These are phyloP conservation scores for Carabus problematicus DNA, from an alignment of 2,888 invertebrate genomes.

Conservation along the genomic window DNA sequence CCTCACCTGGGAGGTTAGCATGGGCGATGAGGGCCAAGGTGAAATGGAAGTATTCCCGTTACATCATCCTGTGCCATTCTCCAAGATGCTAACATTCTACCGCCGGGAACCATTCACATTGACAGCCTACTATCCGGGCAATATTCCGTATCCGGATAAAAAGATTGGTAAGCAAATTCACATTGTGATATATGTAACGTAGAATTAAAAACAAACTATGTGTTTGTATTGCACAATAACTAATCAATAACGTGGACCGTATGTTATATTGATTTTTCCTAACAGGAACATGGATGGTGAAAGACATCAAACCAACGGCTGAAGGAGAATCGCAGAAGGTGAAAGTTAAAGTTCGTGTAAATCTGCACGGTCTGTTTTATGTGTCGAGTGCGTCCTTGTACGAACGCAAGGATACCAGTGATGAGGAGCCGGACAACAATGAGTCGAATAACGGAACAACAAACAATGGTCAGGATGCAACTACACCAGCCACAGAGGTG, in stretches of 20 bases:
- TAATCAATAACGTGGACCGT: not conserved
- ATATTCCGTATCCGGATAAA: constrained; percentile 77
- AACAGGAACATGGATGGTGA: constrained; percentile 76
- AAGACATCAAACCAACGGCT: constrained; percentile 83
- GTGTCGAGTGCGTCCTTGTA: constrained; percentile 86
- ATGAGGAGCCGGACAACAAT: constrained; percentile 61
- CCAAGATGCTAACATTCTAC: constrained; percentile 93
- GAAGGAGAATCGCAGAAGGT: constrained; percentile 94
- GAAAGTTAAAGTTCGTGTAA: constrained; percentile 94
- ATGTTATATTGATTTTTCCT: not conserved
- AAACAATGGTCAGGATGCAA: constrained; percentile 51
- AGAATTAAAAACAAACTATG: not conserved
- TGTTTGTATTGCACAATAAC: not conserved
- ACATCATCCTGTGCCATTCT: constrained; percentile 91
- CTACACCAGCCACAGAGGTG: constrained; percentile 57
- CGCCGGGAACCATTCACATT: constrained; percentile 88
- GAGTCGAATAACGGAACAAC: constrained; percentile 56
- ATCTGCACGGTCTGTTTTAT: constrained; percentile 90
- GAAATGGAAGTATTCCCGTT: constrained; percentile 92
- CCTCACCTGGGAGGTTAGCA: constrained; percentile 76
- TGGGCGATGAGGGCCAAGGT: constrained; percentile 70
- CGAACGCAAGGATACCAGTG: constrained; percentile 70
- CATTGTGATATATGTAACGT: not conserved
- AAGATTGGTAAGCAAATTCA: constrained; percentile 72
- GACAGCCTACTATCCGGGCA: constrained; percentile 81